Conservation (phyloP, 2,797 vertebrate species). For the Astyanax mexicanus region DNA sequence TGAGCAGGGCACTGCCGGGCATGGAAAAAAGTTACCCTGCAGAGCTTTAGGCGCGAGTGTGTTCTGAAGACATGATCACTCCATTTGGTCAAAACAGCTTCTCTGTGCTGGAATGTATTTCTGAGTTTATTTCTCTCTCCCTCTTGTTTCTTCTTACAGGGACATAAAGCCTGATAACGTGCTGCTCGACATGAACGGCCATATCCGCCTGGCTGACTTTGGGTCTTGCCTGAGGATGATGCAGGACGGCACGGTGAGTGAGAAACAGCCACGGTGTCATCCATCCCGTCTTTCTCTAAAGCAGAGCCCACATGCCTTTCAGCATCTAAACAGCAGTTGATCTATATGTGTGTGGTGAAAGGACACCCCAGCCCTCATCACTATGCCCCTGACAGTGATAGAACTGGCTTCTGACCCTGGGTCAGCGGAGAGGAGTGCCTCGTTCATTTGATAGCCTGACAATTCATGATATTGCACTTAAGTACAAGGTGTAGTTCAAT, state of each 20-base stretch:
- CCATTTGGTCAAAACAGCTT: neutral
- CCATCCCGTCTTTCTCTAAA: neutral
- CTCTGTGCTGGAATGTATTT: neutral
- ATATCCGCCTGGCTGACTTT: slow-evolving; percentile 96
- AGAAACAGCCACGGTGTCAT: neutral
- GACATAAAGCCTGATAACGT: slow-evolving; percentile 98
- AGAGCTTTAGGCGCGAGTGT: neutral
- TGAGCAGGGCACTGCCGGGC: slow-evolving; percentile 35
- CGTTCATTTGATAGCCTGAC: neutral
- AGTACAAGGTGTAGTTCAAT: neutral
- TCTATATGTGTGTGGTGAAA: slow-evolving; percentile 19
- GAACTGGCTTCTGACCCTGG: slow-evolving; percentile 30
- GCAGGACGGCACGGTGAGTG: slow-evolving; percentile 92
- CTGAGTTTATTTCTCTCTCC: neutral
- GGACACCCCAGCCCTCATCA: neutral
- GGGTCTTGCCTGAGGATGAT: slow-evolving; percentile 97
- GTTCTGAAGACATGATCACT: slow-evolving; percentile 11
- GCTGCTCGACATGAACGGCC: slow-evolving; percentile 92
- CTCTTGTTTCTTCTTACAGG: slow-evolving; percentile 69
- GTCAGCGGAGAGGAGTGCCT: neutral
- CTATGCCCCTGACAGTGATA: slow-evolving; percentile 26
- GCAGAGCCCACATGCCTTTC: neutral
- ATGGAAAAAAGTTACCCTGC: slow-evolving; percentile 28
- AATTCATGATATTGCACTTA: slow-evolving; percentile 23
- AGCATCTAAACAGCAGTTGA: slow-evolving; percentile 20